A percentile compares a stretch with the other conserved stretches of the same genome.
phyloP scores from a whole-genome alignment of 2,888 invertebrate genomes.

The Ephialtes manifestator region DNA sequence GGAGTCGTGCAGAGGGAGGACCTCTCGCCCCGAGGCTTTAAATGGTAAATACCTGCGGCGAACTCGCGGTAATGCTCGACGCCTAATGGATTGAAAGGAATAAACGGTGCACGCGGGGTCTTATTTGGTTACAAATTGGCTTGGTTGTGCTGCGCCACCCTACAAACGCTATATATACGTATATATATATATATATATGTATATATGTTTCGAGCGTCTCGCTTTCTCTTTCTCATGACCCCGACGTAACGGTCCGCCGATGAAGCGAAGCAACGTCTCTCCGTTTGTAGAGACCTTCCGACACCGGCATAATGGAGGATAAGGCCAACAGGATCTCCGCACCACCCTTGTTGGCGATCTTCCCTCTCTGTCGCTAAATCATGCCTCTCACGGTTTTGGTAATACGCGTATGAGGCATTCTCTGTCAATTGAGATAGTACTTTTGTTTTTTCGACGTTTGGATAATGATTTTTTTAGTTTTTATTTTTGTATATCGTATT shows the following conservation, averaged over 20 bases:
- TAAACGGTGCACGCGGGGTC: conserved; percentile 72
- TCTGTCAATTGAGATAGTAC: too few relatives aligned
- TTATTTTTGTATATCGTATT: too few relatives aligned
- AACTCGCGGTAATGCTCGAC: conserved; percentile 70
- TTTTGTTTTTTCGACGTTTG: too few relatives aligned
- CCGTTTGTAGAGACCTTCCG: conserved; percentile 4
- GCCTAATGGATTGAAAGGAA: conserved; percentile 80
- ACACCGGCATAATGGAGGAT: conserved; percentile 42
- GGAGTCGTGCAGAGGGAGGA: background rate
- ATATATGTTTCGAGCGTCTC: conserved; percentile 21
- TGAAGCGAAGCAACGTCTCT: conserved; percentile 54
- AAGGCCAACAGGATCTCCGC: conserved; percentile 41
- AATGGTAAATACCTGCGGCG: conserved; percentile 76
- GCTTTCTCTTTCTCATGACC: conserved; percentile 26
- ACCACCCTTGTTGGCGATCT: conserved; percentile 4
- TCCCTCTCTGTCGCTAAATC: conserved; percentile 5
- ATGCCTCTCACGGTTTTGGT: background rate
- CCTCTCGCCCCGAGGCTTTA: conserved; percentile 64
- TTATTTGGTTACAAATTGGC: conserved; percentile 81
- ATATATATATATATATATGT: conserved; percentile 32
- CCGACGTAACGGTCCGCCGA: conserved; percentile 55
- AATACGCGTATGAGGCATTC: background rate
- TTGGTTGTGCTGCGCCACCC: conserved; percentile 54
- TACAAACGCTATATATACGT: conserved; percentile 37
- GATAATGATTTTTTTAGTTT: too few relatives aligned